Evolutionary conservation across 2,797 vertebrate genomes (phyloP).

Genomic region (Cuculus canorus): DNA sequence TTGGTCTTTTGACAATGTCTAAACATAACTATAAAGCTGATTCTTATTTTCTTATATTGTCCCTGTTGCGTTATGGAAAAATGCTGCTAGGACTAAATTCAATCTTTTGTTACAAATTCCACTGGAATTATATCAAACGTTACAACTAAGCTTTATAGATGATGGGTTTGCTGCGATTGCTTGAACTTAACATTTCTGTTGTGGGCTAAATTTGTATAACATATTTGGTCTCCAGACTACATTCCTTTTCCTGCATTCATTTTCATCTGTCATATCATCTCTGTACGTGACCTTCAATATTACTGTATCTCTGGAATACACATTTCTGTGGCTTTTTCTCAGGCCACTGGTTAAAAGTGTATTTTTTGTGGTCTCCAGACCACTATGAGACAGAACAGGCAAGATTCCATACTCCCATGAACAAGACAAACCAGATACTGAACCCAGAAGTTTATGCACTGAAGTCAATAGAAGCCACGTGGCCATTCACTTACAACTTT

Average conservation of each 20-base stretch:
- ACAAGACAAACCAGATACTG: background rate
- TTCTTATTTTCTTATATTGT: background rate
- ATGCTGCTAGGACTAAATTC: background rate
- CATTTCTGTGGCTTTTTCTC: background rate
- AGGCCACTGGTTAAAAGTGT: background rate
- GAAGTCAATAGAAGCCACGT: slow-evolving; percentile 41
- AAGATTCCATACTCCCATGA: background rate
- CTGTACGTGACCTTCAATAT: slow-evolving; percentile 12
- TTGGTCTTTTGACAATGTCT: background rate
- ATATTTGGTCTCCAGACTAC: slow-evolving; percentile 1
- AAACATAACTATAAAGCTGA: background rate
- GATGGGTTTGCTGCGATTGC: background rate
- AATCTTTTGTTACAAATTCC: background rate
- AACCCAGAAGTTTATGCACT: background rate
- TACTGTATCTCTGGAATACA: background rate
- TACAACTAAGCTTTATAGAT: background rate
- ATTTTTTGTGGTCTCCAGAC: background rate
- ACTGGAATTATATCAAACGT: background rate
- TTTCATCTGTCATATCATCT: slow-evolving; percentile 4
- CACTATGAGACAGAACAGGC: background rate
- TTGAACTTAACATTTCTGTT: background rate
- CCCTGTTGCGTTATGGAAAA: background rate
- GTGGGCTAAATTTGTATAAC: background rate
- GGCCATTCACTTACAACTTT: slow-evolving; percentile 27
- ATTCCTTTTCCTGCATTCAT: background rate